Evolutionary conservation across 2,113 vertebrate genomes (phyloP).

Genomic region (Chaetops frenatus): DNA sequence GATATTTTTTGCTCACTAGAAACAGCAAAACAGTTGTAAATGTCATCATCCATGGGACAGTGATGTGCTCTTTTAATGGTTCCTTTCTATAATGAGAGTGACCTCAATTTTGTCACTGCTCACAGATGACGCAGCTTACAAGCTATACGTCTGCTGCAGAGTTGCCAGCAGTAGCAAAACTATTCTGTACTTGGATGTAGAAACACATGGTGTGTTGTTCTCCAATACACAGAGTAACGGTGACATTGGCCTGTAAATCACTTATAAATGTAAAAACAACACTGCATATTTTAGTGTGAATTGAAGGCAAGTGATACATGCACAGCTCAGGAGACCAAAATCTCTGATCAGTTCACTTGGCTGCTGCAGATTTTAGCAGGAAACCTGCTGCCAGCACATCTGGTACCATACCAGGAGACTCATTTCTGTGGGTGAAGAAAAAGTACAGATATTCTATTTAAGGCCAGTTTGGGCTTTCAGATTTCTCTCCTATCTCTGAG

Average conservation of each 20-base stretch:
- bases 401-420: rapidly evolving
- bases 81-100: background rate
- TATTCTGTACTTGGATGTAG: background rate
- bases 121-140: background rate
- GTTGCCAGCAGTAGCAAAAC: background rate
- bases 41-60: background rate
- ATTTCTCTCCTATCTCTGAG: background rate
- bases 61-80: background rate
- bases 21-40: slow-evolving; percentile 1
- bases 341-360: background rate
- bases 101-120: background rate
- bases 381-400: background rate
- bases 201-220: background rate
- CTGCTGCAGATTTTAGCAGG: background rate
- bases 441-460: background rate
- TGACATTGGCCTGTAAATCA: background rate
- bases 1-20: background rate
- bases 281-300: background rate
- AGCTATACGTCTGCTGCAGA: background rate
- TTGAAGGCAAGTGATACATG: background rate
- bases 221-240: background rate
- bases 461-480: background rate
- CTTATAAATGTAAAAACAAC: background rate
- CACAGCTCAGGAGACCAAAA: background rate
- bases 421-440: background rate